A percentile compares a stretch with the other conserved stretches of the same genome.
Conservation (phyloP, 2,888 invertebrate genomes). For the Acanthopleura granulata region DNA sequence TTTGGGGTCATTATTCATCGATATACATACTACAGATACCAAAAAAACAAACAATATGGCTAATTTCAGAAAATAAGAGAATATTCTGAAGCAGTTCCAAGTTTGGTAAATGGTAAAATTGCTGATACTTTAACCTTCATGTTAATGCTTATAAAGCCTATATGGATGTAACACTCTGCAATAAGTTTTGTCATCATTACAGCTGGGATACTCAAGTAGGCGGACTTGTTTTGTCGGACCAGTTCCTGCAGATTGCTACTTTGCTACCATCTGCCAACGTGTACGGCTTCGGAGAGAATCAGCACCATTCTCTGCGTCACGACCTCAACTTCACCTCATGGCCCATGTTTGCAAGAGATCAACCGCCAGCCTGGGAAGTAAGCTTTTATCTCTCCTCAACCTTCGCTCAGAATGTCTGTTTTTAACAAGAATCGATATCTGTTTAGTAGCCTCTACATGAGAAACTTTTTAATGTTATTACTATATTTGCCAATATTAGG, state of each 20-base stretch:
- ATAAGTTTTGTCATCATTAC: not conserved
- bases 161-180: too few species aligned
- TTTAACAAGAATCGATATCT: not conserved
- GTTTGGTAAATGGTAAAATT: too few species aligned
- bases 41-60: too few species aligned
- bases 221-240: constrained; percentile 70
- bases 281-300: constrained; percentile 71
- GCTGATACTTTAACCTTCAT: too few species aligned
- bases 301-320: constrained; percentile 65
- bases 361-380: constrained; percentile 55
- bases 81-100: too few species aligned
- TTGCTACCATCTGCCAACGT: constrained; percentile 65
- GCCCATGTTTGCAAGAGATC: constrained; percentile 68
- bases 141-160: too few species aligned
- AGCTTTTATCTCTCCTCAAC: constrained; percentile 21
- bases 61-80: too few species aligned
- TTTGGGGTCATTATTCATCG: too few species aligned
- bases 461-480: too few species aligned
- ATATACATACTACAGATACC: too few species aligned
- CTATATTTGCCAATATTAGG: too few species aligned
- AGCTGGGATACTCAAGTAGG: constrained; percentile 54
- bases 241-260: constrained; percentile 70
- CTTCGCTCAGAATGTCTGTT: not conserved
- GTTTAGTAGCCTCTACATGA: too few species aligned
- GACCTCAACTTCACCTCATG: constrained; percentile 63